Percentiles rank a stretch among this genome's conserved stretches.
These are phyloP conservation scores for Piscicola geometra DNA, from an alignment of 2,888 invertebrate genomes.

Conservation along the genomic window DNA sequence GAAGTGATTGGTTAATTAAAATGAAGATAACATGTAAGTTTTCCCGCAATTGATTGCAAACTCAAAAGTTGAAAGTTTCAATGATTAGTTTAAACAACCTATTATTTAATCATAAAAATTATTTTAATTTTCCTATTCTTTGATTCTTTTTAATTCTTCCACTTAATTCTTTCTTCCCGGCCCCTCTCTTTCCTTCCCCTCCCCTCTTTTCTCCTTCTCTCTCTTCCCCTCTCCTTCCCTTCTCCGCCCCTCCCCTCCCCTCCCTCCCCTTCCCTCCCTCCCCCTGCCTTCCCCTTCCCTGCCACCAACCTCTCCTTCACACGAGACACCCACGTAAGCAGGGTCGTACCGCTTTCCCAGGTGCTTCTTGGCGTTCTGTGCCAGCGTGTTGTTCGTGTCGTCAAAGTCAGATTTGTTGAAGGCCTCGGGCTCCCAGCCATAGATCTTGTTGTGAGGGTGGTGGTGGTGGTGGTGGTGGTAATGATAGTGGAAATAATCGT, in stretches of 20 bases:
- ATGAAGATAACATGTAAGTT: too few species aligned
- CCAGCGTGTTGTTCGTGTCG: constrained; percentile 30
- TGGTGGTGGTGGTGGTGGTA: background rate
- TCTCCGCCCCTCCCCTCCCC: too few species aligned
- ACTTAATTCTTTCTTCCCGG: background rate
- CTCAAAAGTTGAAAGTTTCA: too few species aligned
- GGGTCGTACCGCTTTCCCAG: constrained; percentile 17
- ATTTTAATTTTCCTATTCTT: background rate
- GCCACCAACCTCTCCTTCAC: constrained; percentile 40
- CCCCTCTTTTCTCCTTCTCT: background rate
- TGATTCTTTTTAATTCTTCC: background rate
- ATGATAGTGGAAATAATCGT: too few species aligned
- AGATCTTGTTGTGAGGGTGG: constrained; percentile 31
- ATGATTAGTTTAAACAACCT: too few species aligned
- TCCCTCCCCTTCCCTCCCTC: background rate
- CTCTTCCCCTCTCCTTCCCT: background rate
- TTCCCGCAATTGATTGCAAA: too few species aligned
- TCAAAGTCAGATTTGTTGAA: constrained; percentile 32
- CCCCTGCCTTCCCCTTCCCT: background rate
- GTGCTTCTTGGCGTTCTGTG: constrained; percentile 33
- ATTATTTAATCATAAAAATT: too few species aligned
- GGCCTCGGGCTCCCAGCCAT: constrained; percentile 36
- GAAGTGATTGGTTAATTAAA: background rate
- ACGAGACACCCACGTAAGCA: constrained; percentile 37
- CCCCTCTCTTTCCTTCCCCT: background rate